Percentiles rank a stretch among this genome's conserved stretches.
Evolutionary conservation across 2,888 invertebrate genomes (phyloP).

Genomic region (Dascillus cervinus): DNA sequence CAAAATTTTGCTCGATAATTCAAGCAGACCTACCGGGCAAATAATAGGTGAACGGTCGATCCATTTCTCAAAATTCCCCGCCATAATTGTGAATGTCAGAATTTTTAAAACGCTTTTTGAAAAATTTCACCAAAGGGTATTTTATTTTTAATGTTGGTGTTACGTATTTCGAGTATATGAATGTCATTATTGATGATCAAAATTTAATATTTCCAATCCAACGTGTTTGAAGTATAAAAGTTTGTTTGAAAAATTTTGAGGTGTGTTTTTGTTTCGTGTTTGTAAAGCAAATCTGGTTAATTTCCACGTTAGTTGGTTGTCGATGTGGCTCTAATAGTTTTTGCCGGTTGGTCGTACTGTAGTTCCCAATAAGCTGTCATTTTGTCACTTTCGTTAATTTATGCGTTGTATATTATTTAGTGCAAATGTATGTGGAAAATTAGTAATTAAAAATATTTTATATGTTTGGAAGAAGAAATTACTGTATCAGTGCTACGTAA

Average conservation of each 20-base stretch:
- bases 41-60: constrained; percentile 28
- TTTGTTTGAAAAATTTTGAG: no score
- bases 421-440: constrained; percentile 15
- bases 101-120: constrained; percentile 2
- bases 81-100: constrained; percentile 22
- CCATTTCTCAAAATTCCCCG: constrained; percentile 31
- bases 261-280: no score
- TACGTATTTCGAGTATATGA: no score
- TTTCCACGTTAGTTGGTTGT: no score
- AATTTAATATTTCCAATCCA: no score
- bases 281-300: no score
- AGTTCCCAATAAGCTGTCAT: constrained; percentile 24
- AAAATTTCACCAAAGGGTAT: no score
- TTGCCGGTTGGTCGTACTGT: constrained; percentile 20
- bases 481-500: constrained; percentile 12
- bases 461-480: constrained; percentile 11
- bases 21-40: constrained; percentile 16
- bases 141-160: no score
- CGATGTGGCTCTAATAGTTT: no score
- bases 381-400: constrained; percentile 23
- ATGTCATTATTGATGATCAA: no score
- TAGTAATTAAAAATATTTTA: constrained; percentile 9
- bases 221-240: no score
- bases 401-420: constrained; percentile 19
- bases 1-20: background rate